Percentiles rank a stretch among this genome's conserved stretches.
These are phyloP conservation scores for Notothenia coriiceps DNA, from an alignment of 2,113 vertebrate species.

Conservation along the genomic window DNA sequence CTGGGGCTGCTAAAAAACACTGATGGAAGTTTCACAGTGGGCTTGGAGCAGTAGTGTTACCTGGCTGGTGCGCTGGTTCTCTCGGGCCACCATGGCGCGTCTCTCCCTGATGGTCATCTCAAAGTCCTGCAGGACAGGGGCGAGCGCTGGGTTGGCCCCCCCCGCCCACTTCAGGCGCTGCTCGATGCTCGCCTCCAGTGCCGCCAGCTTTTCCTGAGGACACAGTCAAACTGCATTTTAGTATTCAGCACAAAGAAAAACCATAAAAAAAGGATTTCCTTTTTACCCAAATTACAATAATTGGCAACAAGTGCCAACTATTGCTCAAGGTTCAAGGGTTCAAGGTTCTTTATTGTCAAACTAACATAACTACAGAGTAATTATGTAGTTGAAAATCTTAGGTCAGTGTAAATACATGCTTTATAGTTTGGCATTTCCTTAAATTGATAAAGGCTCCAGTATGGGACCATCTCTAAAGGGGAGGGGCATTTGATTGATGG, in stretches of 20 bases:
- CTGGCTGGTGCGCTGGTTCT: conserved; percentile 94
- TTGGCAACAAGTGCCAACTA: no score
- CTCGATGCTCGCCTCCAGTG: conserved; percentile 97
- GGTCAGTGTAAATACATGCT: no score
- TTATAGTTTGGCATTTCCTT: no score
- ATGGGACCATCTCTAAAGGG: not conserved
- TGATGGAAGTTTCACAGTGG: no score
- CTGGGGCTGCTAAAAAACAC: not conserved
- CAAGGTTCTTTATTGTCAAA: no score
- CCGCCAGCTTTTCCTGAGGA: conserved; percentile 92
- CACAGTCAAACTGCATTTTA: not conserved
- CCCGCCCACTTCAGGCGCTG: conserved; percentile 99
- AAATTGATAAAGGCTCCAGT: no score
- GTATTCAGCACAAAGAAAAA: no score
- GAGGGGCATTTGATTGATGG: not conserved
- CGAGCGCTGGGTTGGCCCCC: conserved; percentile 94
- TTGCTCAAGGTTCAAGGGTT: no score
- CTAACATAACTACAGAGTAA: no score
- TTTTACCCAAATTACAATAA: no score
- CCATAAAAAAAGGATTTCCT: no score
- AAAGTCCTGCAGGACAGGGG: conserved; percentile 97
- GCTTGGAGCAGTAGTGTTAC: conserved; percentile 24
- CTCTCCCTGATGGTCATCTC: conserved; percentile 96
- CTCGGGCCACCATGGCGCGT: conserved; percentile 92
- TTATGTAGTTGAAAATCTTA: no score